Percentiles rank a stretch among this genome's conserved stretches.
Evolutionary conservation across 2,888 invertebrate species (phyloP).

Genomic region (Epistrophe grossulariae): DNA sequence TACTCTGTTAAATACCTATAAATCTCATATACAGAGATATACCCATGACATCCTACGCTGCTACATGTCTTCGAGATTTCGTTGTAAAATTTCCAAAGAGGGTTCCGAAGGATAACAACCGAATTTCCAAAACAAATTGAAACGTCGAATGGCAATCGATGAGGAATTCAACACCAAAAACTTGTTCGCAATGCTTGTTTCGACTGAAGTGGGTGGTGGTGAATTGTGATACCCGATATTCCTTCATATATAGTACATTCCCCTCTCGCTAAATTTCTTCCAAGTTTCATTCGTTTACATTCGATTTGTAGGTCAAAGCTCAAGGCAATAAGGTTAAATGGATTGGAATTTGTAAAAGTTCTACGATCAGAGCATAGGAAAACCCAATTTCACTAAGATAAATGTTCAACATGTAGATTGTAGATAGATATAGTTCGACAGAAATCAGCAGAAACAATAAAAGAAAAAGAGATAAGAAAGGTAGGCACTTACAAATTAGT

Average conservation of each 20-base stretch:
- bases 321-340: constrained; percentile 64
- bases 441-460: constrained; percentile 4
- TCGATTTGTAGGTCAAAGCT: constrained; percentile 47
- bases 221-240: constrained; percentile 1
- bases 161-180: constrained; percentile 64
- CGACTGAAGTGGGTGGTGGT: constrained; percentile 20
- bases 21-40: constrained; percentile 18
- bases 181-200: constrained; percentile 29
- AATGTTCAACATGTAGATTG: constrained; percentile 41
- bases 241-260: background rate
- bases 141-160: constrained; percentile 69
- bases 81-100: constrained; percentile 50
- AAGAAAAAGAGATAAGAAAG: background rate
- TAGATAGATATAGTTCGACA: background rate
- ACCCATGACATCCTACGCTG: constrained; percentile 34
- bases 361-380: constrained; percentile 18
- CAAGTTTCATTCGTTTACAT: constrained; percentile 51
- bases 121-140: constrained; percentile 70
- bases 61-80: constrained; percentile 37
- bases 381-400: constrained; percentile 36
- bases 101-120: constrained; percentile 42
- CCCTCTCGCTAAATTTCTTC: background rate
- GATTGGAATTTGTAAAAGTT: constrained; percentile 50
- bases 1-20: constrained; percentile 35
- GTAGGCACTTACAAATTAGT: constrained; percentile 16